Evolutionary conservation across 2,888 invertebrate genomes (phyloP), one percentile per base, ranked within the genome.

Genomic region (Cataglyphis rosenhaueri): DNA sequence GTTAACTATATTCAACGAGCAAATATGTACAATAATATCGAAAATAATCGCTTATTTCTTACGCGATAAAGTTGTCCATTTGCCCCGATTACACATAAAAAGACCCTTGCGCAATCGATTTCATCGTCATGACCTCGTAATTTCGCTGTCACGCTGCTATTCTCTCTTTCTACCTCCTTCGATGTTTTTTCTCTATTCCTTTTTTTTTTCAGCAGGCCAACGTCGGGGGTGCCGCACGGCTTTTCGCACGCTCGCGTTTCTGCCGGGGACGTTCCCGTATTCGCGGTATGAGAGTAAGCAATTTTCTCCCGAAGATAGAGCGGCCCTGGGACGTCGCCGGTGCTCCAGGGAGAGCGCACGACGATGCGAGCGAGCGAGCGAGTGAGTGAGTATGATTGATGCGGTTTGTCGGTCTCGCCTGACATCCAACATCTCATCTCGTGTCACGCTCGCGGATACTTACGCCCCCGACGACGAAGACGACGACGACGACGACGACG

Each of bases 341-440:
- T 86, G 82, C 89, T 91, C 89, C 86, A 73, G 88, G 88, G 91
- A 85, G 85, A 88, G 86, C 84, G 85, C 85, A 87, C 87, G 88
- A 90, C 90, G 91, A 90, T 85, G 85, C 84, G 88, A 92, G 92
- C 71, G 85, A 92, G 92, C 71, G 85, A 93, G 92, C 66, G 85
- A 93, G 92, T 93, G 93, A 94, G 92, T 90, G 93, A 94, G 93
- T 92, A 94, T 94, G 94, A 94, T 94, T 92, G 94, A 94, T 94
- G 92, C 89, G 89, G 88, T 90, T 90, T 90, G 90, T 89, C 90
- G 89, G 86, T 86, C 87, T 86, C 87, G 82, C 85, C 81, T 89
- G 88, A 92, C 89, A 83, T 70, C 82, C 75, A 86, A 84, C 87
- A 88, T 87, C 88, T 91, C 89, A 89, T 81, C 83, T 81, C 70